phyloP scores from a whole-genome alignment of 2,797 vertebrate species.

The Schizopygopsis pylzovi region DNA sequence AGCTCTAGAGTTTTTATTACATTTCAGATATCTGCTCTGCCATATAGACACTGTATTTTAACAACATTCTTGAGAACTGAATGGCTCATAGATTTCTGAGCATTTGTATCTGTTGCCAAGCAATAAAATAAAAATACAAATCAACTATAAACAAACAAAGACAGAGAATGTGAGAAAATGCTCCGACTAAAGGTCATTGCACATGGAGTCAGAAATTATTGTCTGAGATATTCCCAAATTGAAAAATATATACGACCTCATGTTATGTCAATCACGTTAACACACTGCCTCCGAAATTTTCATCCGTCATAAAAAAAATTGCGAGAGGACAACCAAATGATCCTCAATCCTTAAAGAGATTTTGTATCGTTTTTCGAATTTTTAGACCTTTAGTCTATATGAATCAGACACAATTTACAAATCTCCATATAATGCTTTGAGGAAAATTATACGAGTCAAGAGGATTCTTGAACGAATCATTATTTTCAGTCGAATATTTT shows the following conservation, averaged over 20 bases:
- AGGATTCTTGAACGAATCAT: not conserved
- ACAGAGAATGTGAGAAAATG: not conserved
- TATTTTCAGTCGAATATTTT: not conserved
- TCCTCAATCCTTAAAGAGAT: too few relatives aligned
- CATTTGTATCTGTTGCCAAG: not conserved
- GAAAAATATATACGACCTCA: too few relatives aligned
- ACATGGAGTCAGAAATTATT: too few relatives aligned
- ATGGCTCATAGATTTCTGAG: not conserved
- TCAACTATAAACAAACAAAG: not conserved
- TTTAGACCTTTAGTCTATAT: not conserved
- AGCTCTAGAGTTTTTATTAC: not conserved
- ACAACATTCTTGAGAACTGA: not conserved
- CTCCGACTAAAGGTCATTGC: not conserved
- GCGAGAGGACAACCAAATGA: too few relatives aligned
- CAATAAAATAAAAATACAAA: not conserved
- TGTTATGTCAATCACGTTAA: too few relatives aligned
- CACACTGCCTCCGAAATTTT: too few relatives aligned
- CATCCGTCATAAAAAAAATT: too few relatives aligned
- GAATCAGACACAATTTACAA: not conserved
- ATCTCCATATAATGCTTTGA: not conserved
- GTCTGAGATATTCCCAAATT: too few relatives aligned
- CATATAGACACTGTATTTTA: not conserved
- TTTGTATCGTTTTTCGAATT: too few relatives aligned
- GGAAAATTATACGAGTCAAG: not conserved
- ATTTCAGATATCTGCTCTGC: not conserved